Evolutionary conservation across 1,140 invertebrate species (phyloP).

Genomic region (Anagrus nilaparvatae): DNA sequence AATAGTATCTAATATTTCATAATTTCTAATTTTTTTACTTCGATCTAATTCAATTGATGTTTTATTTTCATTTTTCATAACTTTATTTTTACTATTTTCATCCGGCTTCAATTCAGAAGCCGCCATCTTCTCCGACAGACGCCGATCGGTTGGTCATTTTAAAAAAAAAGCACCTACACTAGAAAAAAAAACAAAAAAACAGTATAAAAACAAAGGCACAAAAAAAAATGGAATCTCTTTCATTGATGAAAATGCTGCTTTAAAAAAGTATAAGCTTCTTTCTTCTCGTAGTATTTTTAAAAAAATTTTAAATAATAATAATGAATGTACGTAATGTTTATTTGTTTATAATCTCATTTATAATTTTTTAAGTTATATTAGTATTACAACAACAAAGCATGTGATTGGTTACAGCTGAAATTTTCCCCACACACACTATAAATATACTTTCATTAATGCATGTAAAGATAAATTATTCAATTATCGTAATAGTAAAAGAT

Average conservation of each 20-base stretch:
- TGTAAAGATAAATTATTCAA: too few species aligned
- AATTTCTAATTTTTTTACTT: conserved; percentile 23
- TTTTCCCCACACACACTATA: too few species aligned
- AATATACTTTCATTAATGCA: too few species aligned
- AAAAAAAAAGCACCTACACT: conserved; percentile 6
- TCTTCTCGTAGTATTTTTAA: too few species aligned
- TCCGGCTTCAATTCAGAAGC: conserved; percentile 27
- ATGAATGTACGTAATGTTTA: too few species aligned
- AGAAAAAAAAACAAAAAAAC: too few species aligned
- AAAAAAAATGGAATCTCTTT: too few species aligned
- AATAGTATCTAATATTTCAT: conserved; percentile 26
- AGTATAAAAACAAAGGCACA: too few species aligned
- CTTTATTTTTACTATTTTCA: conserved; percentile 21
- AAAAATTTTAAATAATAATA: too few species aligned
- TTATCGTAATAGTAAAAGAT: too few species aligned
- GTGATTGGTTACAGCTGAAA: conserved; percentile 12
- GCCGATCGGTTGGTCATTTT: conserved; percentile 19
- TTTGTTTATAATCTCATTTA: conserved; percentile 15
- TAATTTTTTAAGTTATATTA: conserved; percentile 14
- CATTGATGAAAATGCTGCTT: too few species aligned
- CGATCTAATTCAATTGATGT: conserved; percentile 15
- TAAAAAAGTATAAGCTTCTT: too few species aligned
- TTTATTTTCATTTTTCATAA: conserved; percentile 17
- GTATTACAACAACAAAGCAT: conserved; percentile 8
- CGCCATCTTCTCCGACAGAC: conserved; percentile 32